phyloP scores from a whole-genome alignment of 2,888 invertebrate species.

The Mythimna impura region DNA sequence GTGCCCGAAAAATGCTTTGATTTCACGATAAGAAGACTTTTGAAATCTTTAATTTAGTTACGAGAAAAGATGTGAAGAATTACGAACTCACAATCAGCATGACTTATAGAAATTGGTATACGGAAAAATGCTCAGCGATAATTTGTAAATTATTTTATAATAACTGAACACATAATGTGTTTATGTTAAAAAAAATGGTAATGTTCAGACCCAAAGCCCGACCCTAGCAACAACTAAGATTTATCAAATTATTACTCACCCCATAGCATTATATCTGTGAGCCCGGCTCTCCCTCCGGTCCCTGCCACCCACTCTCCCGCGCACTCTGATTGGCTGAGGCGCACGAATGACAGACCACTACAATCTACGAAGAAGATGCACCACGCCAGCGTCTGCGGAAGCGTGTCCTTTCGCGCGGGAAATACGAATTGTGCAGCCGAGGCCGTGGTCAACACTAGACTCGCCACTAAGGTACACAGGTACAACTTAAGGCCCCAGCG shows the following conservation, averaged over 20 bases:
- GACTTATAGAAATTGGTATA: neutral
- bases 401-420: constrained; percentile 4
- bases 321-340: constrained; percentile 49
- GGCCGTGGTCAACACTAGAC: neutral
- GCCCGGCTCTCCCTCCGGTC: constrained; percentile 25
- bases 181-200: constrained; percentile 7
- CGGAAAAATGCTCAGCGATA: neutral
- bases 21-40: constrained; percentile 6
- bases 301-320: constrained; percentile 43
- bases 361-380: constrained; percentile 30
- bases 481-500: too few species aligned
- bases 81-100: neutral
- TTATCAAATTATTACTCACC: constrained; percentile 51
- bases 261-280: constrained; percentile 33
- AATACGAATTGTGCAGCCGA: constrained; percentile 5
- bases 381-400: neutral
- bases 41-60: neutral
- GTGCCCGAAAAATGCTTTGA: constrained; percentile 14
- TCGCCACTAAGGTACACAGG: neutral
- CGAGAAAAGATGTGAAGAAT: neutral
- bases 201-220: constrained; percentile 10
- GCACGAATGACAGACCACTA: constrained; percentile 16
- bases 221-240: constrained; percentile 43
- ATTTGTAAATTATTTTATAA: neutral
- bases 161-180: neutral